Conservation (phyloP, 1,140 invertebrate genomes). For the Drosophila littoralis region DNA sequence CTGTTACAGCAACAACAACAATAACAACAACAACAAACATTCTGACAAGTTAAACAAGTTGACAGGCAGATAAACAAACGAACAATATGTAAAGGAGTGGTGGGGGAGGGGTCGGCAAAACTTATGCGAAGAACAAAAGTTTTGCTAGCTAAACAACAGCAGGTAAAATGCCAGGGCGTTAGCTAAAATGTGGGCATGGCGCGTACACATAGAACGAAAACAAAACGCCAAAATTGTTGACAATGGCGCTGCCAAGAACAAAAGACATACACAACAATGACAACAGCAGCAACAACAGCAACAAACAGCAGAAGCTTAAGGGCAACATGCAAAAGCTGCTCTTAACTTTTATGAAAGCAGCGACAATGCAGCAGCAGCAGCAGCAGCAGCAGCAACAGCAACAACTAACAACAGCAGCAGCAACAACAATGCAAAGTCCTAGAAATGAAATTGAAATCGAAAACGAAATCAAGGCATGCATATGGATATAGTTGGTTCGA, state of each 20-base stretch:
- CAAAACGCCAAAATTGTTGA: slow-evolving; percentile 44
- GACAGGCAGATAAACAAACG: slow-evolving; percentile 39
- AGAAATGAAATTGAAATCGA: slow-evolving; percentile 79
- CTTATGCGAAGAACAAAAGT: slow-evolving; percentile 52
- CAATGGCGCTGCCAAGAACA: slow-evolving; percentile 43
- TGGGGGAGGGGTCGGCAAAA: neutral
- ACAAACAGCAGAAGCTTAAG: slow-evolving; percentile 15
- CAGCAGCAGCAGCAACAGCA: slow-evolving; percentile 12
- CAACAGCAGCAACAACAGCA: slow-evolving; percentile 8
- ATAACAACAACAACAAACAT: slow-evolving; percentile 16
- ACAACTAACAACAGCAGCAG: slow-evolving; percentile 42
- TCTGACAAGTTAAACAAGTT: slow-evolving; percentile 52
- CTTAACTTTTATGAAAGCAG: slow-evolving; percentile 36
- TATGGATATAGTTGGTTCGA: slow-evolving; percentile 56
- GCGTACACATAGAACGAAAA: neutral
- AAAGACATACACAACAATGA: slow-evolving; percentile 33
- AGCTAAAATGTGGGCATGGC: slow-evolving; percentile 41
- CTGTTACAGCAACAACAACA: slow-evolving; percentile 16
- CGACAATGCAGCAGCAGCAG: slow-evolving; percentile 17
- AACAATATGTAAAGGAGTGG: slow-evolving; percentile 21
- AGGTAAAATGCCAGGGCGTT: slow-evolving; percentile 38
- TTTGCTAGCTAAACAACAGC: slow-evolving; percentile 51
- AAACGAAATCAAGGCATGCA: slow-evolving; percentile 77
- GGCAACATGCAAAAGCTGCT: slow-evolving; percentile 42
- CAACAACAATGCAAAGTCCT: slow-evolving; percentile 42